phyloP scores from a whole-genome alignment of 2,888 invertebrate genomes.

The Hirtodrosophila cameraria region DNA sequence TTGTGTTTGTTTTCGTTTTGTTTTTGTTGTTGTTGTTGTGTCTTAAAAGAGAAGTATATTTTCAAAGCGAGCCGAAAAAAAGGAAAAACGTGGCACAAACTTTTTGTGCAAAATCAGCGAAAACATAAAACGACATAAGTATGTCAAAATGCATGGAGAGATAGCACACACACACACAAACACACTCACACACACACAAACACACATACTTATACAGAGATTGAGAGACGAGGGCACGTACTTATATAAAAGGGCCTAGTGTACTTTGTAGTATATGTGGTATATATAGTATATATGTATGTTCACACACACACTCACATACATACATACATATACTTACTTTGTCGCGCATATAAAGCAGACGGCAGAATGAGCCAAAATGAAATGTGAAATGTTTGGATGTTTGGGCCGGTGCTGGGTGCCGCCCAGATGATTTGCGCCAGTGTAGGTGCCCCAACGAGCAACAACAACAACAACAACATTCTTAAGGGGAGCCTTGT shows the following conservation, averaged over 20 bases:
- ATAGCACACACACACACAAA: constrained; percentile 47
- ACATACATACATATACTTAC: constrained; percentile 24
- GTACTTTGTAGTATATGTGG: constrained; percentile 60
- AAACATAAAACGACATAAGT: constrained; percentile 79
- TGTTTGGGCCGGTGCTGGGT: constrained; percentile 75
- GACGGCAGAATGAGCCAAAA: constrained; percentile 53
- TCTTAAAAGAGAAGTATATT: constrained; percentile 54
- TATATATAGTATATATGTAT: constrained; percentile 26
- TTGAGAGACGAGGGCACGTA: constrained; percentile 62
- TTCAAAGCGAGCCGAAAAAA: constrained; percentile 52
- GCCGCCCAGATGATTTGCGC: constrained; percentile 84
- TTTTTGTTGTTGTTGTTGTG: constrained; percentile 3
- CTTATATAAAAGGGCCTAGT: constrained; percentile 76
- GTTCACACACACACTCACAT: constrained; percentile 18
- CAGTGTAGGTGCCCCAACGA: constrained; percentile 54
- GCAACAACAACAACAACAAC: constrained; percentile 19
- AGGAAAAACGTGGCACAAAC: constrained; percentile 59
- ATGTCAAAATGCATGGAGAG: constrained; percentile 77
- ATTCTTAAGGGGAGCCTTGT: constrained; percentile 43
- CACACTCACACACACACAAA: constrained; percentile 11
- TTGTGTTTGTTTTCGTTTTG: constrained; percentile 6
- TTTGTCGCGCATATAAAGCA: constrained; percentile 58
- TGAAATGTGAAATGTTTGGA: constrained; percentile 66
- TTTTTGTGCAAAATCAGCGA: constrained; percentile 77
- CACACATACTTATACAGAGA: constrained; percentile 23